Evolutionary conservation across 2,888 invertebrate genomes (phyloP).

Genomic region (Rotaria macrura): DNA sequence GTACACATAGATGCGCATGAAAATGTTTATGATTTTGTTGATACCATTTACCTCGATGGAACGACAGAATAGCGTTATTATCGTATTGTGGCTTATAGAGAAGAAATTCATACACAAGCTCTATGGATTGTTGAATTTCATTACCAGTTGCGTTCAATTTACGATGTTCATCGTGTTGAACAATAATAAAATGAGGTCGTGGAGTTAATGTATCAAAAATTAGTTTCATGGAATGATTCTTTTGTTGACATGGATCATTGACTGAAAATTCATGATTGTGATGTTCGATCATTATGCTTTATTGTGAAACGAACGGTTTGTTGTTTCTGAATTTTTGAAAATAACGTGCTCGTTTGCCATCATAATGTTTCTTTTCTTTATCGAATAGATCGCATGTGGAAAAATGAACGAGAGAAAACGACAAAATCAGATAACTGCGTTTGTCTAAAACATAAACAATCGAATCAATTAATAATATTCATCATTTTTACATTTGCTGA

Average conservation of each 20-base stretch:
- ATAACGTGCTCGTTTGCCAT: too few relatives aligned
- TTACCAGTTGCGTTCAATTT: neutral
- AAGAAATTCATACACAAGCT: neutral
- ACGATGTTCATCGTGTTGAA: neutral
- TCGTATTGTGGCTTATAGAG: neutral
- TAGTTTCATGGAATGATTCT: neutral
- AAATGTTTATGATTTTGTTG: neutral
- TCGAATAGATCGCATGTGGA: neutral
- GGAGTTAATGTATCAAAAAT: neutral
- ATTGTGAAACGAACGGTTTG: neutral
- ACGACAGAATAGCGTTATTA: neutral
- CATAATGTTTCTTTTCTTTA: neutral
- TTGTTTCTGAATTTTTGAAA: neutral
- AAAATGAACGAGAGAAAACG: neutral
- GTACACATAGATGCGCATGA: constrained; percentile 10
- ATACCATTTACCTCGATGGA: constrained; percentile 12
- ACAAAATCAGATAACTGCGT: neutral
- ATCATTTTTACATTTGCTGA: too few relatives aligned
- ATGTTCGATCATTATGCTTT: neutral
- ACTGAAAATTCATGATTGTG: neutral
- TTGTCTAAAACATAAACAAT: too few relatives aligned
- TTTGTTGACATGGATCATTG: neutral
- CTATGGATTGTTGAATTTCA: neutral
- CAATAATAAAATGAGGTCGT: neutral
- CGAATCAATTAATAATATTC: too few relatives aligned